phyloP scores from a whole-genome alignment of 2,888 invertebrate genomes.

The Pecten maximus region DNA sequence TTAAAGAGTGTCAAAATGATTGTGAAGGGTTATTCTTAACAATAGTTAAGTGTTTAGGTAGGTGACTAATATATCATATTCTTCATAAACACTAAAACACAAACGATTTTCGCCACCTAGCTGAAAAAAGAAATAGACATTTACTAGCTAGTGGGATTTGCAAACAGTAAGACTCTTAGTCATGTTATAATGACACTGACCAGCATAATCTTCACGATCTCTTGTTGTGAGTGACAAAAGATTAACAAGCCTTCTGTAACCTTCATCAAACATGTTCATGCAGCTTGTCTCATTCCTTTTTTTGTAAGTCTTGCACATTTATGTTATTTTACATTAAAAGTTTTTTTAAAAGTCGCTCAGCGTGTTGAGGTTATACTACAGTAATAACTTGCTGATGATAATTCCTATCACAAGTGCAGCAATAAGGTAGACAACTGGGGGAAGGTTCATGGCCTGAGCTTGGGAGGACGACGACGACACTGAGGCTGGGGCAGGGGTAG shows the following conservation, averaged over 20 bases:
- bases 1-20: not conserved
- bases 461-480: slow-evolving; percentile 39
- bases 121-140: not conserved
- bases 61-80: slow-evolving; percentile 9
- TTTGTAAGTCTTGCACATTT: slow-evolving; percentile 1
- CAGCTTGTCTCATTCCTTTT: not conserved
- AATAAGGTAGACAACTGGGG: slow-evolving; percentile 50
- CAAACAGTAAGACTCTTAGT: not conserved
- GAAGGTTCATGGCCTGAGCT: slow-evolving; percentile 45
- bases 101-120: not conserved
- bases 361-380: slow-evolving; percentile 43
- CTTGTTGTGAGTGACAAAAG: not conserved
- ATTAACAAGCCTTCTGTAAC: not conserved
- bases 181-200: slow-evolving; percentile 8
- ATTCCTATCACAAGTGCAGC: slow-evolving; percentile 54
- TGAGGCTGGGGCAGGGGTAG: slow-evolving; percentile 62
- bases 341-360: slow-evolving; percentile 24
- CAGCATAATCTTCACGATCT: not conserved
- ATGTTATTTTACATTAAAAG: slow-evolving; percentile 22
- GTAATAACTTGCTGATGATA: slow-evolving; percentile 51
- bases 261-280: not conserved
- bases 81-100: slow-evolving; percentile 13
- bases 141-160: slow-evolving; percentile 18
- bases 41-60: slow-evolving; percentile 30
- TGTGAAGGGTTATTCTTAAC: not conserved